Conservation (phyloP, 2,888 invertebrate genomes). For the Lepidocyrtoides sp. region DNA sequence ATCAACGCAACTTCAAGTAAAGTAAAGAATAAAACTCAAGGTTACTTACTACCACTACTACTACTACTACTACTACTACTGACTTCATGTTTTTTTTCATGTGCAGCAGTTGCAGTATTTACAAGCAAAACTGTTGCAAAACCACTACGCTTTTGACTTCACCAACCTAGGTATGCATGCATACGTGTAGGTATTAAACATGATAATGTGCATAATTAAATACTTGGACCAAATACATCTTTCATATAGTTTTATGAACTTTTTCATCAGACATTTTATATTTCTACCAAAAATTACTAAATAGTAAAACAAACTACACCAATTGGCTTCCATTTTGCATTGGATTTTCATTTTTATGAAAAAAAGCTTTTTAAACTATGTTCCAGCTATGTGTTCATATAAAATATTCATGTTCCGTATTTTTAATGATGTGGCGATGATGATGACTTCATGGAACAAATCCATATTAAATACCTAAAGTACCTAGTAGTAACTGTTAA, state of each 20-base stretch:
- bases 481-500: no score
- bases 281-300: neutral
- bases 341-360: neutral
- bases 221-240: no score
- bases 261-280: neutral
- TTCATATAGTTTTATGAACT: conserved; percentile 15
- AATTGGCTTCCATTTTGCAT: neutral
- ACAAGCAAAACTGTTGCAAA: neutral
- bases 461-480: neutral
- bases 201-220: neutral
- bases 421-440: neutral
- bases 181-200: neutral
- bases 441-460: neutral
- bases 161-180: neutral
- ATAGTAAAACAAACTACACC: neutral
- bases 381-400: neutral
- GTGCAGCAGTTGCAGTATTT: no score
- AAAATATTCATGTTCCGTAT: conserved; percentile 9
- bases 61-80: no score
- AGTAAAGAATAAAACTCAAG: no score
- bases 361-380: no score
- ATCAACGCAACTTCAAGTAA: no score
- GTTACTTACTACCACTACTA: no score
- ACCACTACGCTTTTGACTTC: neutral
- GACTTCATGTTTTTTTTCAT: no score